A percentile compares a stretch with the other conserved stretches of the same genome.
phyloP scores from a whole-genome alignment of 1,140 invertebrate genomes.

The Trialeurodes vaporariorum region DNA sequence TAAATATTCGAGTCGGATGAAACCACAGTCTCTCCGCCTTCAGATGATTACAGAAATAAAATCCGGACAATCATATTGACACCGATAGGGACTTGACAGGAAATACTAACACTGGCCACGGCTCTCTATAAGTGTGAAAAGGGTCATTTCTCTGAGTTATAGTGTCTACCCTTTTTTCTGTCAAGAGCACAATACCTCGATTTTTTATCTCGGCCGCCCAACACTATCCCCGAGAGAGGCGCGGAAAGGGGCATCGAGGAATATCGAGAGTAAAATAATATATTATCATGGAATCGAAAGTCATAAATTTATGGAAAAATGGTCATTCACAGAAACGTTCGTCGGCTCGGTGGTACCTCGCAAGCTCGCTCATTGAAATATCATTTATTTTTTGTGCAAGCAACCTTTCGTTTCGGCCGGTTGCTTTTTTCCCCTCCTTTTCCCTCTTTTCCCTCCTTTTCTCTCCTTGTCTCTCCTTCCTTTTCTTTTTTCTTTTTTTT shows the following conservation, averaged over 20 bases:
- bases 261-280: background rate
- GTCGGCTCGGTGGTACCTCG: too few species aligned
- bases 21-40: too few species aligned
- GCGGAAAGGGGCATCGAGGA: background rate
- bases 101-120: too few species aligned
- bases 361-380: too few species aligned
- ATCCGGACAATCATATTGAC: too few species aligned
- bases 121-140: too few species aligned
- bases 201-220: background rate
- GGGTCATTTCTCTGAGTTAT: background rate
- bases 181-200: background rate
- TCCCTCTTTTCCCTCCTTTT: background rate
- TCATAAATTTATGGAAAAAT: background rate
- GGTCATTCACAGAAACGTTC: background rate
- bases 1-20: too few species aligned
- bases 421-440: background rate
- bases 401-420: background rate
- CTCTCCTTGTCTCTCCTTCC: background rate
- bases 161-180: background rate
- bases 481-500: background rate
- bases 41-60: too few species aligned
- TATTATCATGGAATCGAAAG: background rate
- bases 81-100: too few species aligned
- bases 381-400: too few species aligned
- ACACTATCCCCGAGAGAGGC: background rate